phyloP scores from a whole-genome alignment of 2,888 invertebrate species.

The Ecdyonurus torrentis region DNA sequence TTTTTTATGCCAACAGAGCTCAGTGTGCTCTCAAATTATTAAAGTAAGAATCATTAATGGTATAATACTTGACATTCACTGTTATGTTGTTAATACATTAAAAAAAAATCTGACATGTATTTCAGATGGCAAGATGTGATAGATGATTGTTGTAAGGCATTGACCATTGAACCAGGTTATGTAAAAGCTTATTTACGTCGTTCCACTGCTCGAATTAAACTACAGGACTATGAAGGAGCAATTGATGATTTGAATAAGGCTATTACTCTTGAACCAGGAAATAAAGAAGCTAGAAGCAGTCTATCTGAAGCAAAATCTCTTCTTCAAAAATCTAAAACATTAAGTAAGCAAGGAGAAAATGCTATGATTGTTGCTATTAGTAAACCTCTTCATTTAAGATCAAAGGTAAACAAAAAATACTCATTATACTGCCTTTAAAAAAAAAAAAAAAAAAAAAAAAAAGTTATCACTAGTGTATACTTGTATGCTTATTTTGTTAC shows the following conservation, averaged over 20 bases:
- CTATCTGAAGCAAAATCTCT: not conserved
- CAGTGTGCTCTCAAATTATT: constrained; percentile 68
- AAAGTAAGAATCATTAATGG: constrained; percentile 36
- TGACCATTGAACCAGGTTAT: constrained; percentile 58
- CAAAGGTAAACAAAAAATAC: constrained; percentile 31
- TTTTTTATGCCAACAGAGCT: constrained; percentile 76
- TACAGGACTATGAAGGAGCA: constrained; percentile 55
- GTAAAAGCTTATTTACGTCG: constrained; percentile 73
- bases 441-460: not conserved
- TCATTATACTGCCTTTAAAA: not conserved
- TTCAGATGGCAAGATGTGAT: constrained; percentile 49
- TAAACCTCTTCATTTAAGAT: constrained; percentile 45
- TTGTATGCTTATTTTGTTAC: constrained; percentile 10
- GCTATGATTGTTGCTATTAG: constrained; percentile 31
- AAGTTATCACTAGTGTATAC: constrained; percentile 3
- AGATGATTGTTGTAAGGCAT: constrained; percentile 63
- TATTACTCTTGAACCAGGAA: constrained; percentile 60
- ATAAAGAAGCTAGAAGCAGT: constrained; percentile 42
- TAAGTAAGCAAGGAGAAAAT: constrained; percentile 19
- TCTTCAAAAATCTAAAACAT: not conserved
- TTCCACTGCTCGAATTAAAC: constrained; percentile 52
- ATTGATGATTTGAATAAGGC: constrained; percentile 51
- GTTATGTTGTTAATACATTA: not conserved
- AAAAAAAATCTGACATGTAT: not conserved
- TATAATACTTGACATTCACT: constrained; percentile 1